phyloP scores from a whole-genome alignment of 2,113 vertebrate genomes.

The Plectropomus leopardus region DNA sequence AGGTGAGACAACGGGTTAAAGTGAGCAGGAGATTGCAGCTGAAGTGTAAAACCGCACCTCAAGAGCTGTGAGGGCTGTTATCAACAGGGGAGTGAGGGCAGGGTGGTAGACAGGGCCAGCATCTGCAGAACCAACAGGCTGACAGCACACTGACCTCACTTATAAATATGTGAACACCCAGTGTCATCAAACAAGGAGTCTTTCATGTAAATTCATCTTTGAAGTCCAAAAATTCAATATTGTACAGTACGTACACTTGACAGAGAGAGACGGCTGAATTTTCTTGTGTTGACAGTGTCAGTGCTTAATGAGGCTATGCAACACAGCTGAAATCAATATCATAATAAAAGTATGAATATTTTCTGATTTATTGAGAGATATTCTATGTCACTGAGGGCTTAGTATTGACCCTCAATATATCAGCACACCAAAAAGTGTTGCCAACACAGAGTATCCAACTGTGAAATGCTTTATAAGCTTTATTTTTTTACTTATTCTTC shows the following conservation, averaged over 20 bases:
- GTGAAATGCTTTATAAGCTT: no score
- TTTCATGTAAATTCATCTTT: background rate
- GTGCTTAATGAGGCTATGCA: background rate
- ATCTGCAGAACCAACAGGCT: constrained; percentile 21
- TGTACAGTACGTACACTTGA: background rate
- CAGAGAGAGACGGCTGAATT: background rate
- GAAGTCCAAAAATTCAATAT: background rate
- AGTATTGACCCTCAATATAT: background rate
- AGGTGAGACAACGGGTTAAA: constrained; percentile 48
- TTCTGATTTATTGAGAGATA: background rate
- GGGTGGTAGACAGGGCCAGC: constrained; percentile 10
- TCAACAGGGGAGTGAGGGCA: constrained; percentile 20
- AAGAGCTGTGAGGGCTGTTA: constrained; percentile 56
- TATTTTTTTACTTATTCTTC: background rate
- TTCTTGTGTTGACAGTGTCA: background rate
- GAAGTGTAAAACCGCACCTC: constrained; percentile 55
- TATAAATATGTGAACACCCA: constrained; percentile 17
- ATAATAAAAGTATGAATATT: background rate
- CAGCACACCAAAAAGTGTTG: background rate
- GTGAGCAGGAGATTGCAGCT: constrained; percentile 61
- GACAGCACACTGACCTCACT: constrained; percentile 30
- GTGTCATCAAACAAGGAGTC: constrained; percentile 13
- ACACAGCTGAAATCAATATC: background rate
- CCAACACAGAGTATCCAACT: background rate
- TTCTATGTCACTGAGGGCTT: background rate